Evolutionary conservation across 1,140 invertebrate species (phyloP), one percentile per base, ranked within the genome.

Genomic region (Thereuonema tuberculata): DNA sequence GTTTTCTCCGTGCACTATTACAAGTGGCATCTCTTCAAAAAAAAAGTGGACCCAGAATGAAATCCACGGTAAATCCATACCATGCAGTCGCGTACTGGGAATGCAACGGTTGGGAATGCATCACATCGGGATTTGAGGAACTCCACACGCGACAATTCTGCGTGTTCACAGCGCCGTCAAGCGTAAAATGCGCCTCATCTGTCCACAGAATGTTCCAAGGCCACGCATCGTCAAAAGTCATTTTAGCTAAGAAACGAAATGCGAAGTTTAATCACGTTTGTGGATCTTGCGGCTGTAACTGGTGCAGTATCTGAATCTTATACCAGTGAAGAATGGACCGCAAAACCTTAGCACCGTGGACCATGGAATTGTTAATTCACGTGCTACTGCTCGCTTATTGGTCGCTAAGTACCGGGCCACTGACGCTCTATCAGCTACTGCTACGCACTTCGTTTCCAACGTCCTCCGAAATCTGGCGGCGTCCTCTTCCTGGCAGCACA

Each of bases 401-500:
- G 52, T 21, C 27, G 52, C 52, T 37, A 37, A 60, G 21, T 47
- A 54, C 9, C 15, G 17, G 23, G 37, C 52, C 27, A 20, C 25
- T 2, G 29, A 54, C 1, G 29, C 50, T 52, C 52, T 54, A n/a
- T 60, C 58, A 58, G 21, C 24, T 50, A 60, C 31, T 31, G 27
- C 58, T 46, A 20, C 24, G 20, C 2, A 31, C 50, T 53, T 46
- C 1, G 21, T 60, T n/a, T 17, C 46, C 31, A 54, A 15, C 53
- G 50, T 60, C 37, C 29, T 59, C 52, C 29, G 31, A 9, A 49
- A 60, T 28, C 48, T 9, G 21, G 28, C 47, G 50, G 5, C 58
- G 1, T n/a, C 17, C 58, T 50, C 58, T 52, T 54, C 49, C 58
- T 54, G 31, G 58, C 50, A 60, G 21, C 23, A 46, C 50, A 60